These are phyloP conservation scores for Pecten maximus DNA, from an alignment of 2,888 invertebrate species.

Conservation along the genomic window DNA sequence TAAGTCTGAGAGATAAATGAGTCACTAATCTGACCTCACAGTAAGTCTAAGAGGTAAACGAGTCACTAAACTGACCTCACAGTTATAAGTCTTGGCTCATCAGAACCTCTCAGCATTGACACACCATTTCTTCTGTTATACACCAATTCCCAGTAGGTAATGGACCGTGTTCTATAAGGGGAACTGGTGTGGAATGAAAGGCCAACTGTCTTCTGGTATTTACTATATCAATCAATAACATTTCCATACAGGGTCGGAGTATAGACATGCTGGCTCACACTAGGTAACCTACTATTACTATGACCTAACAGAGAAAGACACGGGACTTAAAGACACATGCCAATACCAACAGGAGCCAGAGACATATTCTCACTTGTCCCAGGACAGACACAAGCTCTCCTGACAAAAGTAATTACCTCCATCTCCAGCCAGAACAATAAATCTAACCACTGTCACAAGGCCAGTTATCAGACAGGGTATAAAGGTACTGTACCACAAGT, in stretches of 20 bases:
- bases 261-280: background rate
- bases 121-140: background rate
- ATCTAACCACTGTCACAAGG: background rate
- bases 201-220: background rate
- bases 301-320: background rate
- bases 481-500: background rate
- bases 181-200: background rate
- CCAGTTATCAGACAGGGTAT: background rate
- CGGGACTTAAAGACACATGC: background rate
- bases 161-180: background rate
- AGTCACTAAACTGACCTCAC: no score
- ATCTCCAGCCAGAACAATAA: background rate
- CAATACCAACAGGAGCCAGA: background rate
- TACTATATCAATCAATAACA: background rate
- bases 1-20: no score
- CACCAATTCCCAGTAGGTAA: no score
- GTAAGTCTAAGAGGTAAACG: background rate
- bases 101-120: background rate
- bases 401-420: conserved; percentile 2
- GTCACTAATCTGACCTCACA: no score
- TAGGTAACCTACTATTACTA: background rate
- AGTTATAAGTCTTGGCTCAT: no score
- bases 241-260: background rate
- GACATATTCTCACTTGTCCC: background rate
- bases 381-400: background rate